Conservation (phyloP, 2,888 invertebrate genomes). For the Drosophila borealis region DNA sequence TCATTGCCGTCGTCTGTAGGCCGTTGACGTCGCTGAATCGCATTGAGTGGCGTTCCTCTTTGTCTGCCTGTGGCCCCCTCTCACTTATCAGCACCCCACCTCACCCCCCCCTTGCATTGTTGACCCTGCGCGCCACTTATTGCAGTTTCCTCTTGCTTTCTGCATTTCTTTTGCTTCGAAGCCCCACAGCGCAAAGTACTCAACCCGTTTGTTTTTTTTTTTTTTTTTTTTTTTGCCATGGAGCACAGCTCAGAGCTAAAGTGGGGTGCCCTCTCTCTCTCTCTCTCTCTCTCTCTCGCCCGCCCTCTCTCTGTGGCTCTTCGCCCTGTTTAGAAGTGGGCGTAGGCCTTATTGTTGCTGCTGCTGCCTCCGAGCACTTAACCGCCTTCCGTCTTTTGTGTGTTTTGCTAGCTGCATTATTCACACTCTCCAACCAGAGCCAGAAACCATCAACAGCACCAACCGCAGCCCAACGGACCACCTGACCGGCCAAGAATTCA, state of each 20-base stretch:
- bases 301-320: not conserved
- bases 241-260: constrained; percentile 43
- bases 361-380: constrained; percentile 70
- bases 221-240: constrained; percentile 7
- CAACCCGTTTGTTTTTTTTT: constrained; percentile 63
- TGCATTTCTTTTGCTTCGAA: constrained; percentile 81
- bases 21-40: constrained; percentile 66
- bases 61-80: constrained; percentile 38
- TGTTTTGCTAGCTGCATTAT: constrained; percentile 53
- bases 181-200: constrained; percentile 73
- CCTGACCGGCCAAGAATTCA: constrained; percentile 55
- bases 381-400: constrained; percentile 78
- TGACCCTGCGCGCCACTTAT: constrained; percentile 82
- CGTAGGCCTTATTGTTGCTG: constrained; percentile 54
- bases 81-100: constrained; percentile 1
- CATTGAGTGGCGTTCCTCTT: constrained; percentile 73
- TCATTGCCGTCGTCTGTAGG: constrained; percentile 69
- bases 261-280: constrained; percentile 13
- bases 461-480: constrained; percentile 43
- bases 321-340: constrained; percentile 50
- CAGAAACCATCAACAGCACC: constrained; percentile 13
- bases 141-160: constrained; percentile 67
- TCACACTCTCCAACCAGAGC: constrained; percentile 53
- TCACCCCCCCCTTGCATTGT: constrained; percentile 50
- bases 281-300: not conserved